These are phyloP conservation scores for Chrysochloris asiatica DNA, from an alignment of 2,113 vertebrate species.

Conservation along the genomic window DNA sequence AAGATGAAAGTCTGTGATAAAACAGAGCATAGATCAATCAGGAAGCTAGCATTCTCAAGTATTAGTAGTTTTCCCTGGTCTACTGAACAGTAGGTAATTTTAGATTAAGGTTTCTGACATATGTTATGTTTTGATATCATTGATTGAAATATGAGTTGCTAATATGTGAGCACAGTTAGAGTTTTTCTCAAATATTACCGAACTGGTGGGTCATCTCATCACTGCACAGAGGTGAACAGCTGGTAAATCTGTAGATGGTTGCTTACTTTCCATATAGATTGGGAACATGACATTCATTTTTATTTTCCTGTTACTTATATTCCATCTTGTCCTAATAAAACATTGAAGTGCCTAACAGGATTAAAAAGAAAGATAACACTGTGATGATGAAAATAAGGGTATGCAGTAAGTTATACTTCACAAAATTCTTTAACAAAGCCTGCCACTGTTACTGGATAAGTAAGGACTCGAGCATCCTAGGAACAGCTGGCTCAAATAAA, in stretches of 20 bases:
- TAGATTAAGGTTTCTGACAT: conserved; percentile 6
- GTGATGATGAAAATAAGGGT: neutral
- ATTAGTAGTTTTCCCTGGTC: neutral
- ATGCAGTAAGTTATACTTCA: neutral
- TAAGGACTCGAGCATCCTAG: neutral
- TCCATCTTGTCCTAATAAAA: neutral
- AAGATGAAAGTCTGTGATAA: neutral
- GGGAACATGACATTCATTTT: neutral
- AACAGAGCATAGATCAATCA: neutral
- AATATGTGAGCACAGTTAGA: neutral
- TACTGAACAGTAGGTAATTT: neutral
- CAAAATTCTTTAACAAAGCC: neutral
- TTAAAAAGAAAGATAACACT: neutral
- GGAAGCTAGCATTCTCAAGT: neutral
- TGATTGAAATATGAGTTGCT: conserved; percentile 4
- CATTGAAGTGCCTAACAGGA: neutral
- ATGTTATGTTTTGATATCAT: neutral
- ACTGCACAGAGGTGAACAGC: neutral
- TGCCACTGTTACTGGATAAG: neutral
- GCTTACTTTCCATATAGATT: neutral
- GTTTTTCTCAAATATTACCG: neutral
- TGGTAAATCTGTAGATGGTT: neutral
- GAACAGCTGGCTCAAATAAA: neutral
- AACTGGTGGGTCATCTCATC: neutral
- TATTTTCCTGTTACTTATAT: conserved; percentile 16